phyloP scores from a whole-genome alignment of 2,797 vertebrate species.

The Ctenosaura bakeri region DNA sequence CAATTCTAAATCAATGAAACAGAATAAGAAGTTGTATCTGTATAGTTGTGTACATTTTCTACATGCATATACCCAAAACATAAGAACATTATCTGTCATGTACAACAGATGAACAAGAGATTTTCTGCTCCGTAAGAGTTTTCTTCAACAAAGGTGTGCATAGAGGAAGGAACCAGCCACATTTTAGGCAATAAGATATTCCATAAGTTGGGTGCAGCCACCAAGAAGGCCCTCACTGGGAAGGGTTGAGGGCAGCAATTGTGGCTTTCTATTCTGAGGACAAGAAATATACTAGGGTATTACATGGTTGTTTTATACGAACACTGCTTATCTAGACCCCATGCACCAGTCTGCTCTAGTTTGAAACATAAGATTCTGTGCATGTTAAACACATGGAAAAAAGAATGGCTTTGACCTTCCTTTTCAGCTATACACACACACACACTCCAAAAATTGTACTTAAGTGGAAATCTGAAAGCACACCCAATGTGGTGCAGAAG shows the following conservation, averaged over 20 bases:
- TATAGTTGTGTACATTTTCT: too few species aligned
- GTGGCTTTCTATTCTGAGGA: background rate
- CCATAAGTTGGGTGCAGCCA: too few species aligned
- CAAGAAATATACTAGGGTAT: background rate
- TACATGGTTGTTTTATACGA: background rate
- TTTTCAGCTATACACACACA: background rate
- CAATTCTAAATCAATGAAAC: background rate
- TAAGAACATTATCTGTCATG: background rate
- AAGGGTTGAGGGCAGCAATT: background rate
- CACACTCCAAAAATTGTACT: background rate
- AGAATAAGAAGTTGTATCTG: background rate
- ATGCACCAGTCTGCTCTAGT: background rate
- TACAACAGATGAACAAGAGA: background rate
- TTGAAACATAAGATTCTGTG: background rate
- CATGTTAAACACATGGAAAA: too few species aligned
- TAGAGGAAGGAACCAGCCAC: background rate
- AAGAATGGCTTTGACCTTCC: too few species aligned
- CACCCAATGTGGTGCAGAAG: background rate
- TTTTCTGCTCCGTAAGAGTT: background rate
- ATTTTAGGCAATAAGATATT: background rate
- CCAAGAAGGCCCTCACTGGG: too few species aligned
- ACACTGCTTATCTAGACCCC: background rate
- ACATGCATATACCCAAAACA: background rate
- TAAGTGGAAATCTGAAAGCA: conserved; percentile 12
- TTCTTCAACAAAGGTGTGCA: background rate